Base-by-base conservation (phyloP, 2,113 vertebrate species). In the Phaethon lepturus region DNA sequence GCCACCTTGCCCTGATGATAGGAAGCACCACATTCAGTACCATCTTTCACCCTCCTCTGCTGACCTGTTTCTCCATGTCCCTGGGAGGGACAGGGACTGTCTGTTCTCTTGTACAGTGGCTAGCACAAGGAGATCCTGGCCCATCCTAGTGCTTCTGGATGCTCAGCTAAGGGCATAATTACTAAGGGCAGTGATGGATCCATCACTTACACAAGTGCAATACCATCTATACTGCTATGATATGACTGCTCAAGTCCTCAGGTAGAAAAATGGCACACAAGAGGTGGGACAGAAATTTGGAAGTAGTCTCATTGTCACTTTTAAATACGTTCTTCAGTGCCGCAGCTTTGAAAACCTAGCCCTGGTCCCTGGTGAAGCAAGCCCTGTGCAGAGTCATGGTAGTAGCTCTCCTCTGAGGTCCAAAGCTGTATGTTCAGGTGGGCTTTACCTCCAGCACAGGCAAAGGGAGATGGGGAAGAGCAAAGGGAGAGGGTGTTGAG, bases 201-300 rank as follows among this genome's bases (percentile, higher is more conserved):
- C 47, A 7, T 69, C 28, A 17, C n/a, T 69, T 19, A 3, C 56
- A 8, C 25, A 23, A 62, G 8, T 67, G 22, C 5, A 8, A 3
- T 71, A 7, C 45, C 47, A 13, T 28, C 62, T 40, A 5, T 26
- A 18, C 33, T 0, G 0, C 29, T 16, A 22, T 17, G 23, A 11
- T 84, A 26, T 13, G 45, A n/a, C 33, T 90, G 56, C 33, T 83
- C 33, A 28, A 53, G 26, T 23, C 58, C 76, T 86, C 52, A 75
- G 50, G 50, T 52, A 18, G 14, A 52, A 71, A 44, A 87, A 74
- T 33, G 33, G 33, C 35, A 53, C 45, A 44, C 33, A n/a, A 53
- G 10, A 6, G 9, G 23, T 6, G 17, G 45, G n/a, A 62, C 19
- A 78, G 17, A 59, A 64, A 38, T 53, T 23, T 74, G 52, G 47